These are phyloP conservation scores for Coranthus polyacanthus DNA, from an alignment of 2,797 vertebrate genomes.

Conservation along the genomic window DNA sequence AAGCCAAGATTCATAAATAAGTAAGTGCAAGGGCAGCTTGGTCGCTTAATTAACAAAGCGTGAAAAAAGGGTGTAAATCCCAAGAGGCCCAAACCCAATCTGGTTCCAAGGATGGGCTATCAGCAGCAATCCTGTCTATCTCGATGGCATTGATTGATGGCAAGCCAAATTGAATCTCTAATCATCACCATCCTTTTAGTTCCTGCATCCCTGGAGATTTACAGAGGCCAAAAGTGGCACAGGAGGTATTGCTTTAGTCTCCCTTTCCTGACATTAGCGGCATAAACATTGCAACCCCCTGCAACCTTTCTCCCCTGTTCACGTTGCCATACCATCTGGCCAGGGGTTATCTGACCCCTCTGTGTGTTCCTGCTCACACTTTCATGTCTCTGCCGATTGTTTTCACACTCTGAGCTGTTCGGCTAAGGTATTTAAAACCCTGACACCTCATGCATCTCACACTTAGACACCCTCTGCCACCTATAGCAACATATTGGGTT, in stretches of 20 bases:
- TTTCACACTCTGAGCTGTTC: constrained; percentile 81
- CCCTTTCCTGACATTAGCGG: constrained; percentile 68
- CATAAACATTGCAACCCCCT: constrained; percentile 64
- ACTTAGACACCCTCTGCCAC: constrained; percentile 77
- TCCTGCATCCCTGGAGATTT: constrained; percentile 65
- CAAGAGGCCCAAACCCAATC: constrained; percentile 69
- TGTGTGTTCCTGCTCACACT: constrained; percentile 75
- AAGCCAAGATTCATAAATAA: constrained; percentile 87
- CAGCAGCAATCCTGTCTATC: constrained; percentile 66
- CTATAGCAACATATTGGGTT: constrained; percentile 69
- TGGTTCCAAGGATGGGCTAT: constrained; percentile 70
- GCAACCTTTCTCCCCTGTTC: constrained; percentile 46
- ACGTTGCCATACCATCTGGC: constrained; percentile 80
- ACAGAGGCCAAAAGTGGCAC: constrained; percentile 70
- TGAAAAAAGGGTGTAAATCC: constrained; percentile 79
- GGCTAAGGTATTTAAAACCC: constrained; percentile 72
- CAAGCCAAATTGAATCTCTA: constrained; percentile 86
- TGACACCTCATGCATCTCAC: constrained; percentile 63
- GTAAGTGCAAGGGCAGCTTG: constrained; percentile 81
- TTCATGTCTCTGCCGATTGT: constrained; percentile 80
- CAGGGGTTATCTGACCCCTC: constrained; percentile 77
- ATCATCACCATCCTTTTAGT: constrained; percentile 84
- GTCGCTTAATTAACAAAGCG: constrained; percentile 85
- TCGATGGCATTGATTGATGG: constrained; percentile 83
- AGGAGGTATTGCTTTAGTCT: constrained; percentile 63